phyloP scores from a whole-genome alignment of 1,140 invertebrate species.

The Ceratina japonica region DNA sequence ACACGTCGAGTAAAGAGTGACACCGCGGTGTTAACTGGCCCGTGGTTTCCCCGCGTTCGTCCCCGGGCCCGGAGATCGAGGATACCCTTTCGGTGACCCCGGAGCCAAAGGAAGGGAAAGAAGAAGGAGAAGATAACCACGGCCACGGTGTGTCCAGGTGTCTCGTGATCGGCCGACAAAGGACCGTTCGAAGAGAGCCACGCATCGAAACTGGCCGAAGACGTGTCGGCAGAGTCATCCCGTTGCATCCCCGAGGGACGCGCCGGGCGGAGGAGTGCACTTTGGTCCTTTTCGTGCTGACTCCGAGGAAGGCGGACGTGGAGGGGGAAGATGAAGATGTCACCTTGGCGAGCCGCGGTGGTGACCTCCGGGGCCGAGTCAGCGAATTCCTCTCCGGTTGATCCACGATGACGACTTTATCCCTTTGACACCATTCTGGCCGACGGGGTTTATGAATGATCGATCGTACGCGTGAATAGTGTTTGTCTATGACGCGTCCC shows the following conservation, averaged over 20 bases:
- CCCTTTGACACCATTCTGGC: conserved; percentile 45
- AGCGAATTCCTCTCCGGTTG: conserved; percentile 56
- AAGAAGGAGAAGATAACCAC: conserved; percentile 31
- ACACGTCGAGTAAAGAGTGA: conserved; percentile 33
- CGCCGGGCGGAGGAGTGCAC: not conserved
- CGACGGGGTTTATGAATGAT: conserved; percentile 47
- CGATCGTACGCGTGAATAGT: conserved; percentile 41
- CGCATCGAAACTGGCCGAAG: conserved; percentile 8
- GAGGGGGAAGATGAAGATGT: conserved; percentile 71
- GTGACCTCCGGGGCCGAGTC: conserved; percentile 52
- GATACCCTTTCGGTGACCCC: conserved; percentile 55
- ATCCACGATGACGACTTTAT: conserved; percentile 51
- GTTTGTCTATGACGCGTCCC: conserved; percentile 32
- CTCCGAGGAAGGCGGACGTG: not conserved
- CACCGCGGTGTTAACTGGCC: conserved; percentile 47
- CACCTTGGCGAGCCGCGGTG: conserved; percentile 62
- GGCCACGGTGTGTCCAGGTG: conserved; percentile 45
- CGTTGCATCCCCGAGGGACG: not conserved
- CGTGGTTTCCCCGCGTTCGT: conserved; percentile 13
- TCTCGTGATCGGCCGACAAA: conserved; percentile 50
- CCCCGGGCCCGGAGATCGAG: conserved; percentile 34
- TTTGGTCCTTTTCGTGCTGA: conserved; percentile 22
- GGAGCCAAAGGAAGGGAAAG: not conserved
- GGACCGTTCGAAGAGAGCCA: not conserved
- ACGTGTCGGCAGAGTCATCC: conserved; percentile 52